phyloP scores from a whole-genome alignment of 2,888 invertebrate genomes.

The Diadromus collaris region DNA sequence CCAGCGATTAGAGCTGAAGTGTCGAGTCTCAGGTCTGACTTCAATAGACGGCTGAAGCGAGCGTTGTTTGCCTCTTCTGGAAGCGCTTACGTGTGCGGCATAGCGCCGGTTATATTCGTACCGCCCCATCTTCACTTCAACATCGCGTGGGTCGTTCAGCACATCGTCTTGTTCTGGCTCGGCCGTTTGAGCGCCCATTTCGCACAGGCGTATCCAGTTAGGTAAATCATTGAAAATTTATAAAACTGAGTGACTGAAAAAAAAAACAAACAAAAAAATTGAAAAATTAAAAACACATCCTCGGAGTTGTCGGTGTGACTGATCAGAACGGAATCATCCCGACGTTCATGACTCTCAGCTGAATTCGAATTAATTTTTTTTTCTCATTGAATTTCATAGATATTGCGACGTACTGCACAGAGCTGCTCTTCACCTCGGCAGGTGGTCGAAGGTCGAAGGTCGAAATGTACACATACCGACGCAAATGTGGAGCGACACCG shows the following conservation, averaged over 20 bases:
- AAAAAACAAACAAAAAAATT: too few species aligned
- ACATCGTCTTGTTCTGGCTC: constrained; percentile 91
- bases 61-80: constrained; percentile 83
- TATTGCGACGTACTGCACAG: constrained; percentile 96
- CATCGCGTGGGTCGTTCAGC: constrained; percentile 91
- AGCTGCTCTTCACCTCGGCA: constrained; percentile 93
- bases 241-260: too few species aligned
- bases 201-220: constrained; percentile 83
- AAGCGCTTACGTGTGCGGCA: constrained; percentile 76
- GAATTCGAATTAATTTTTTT: constrained; percentile 17
- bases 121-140: constrained; percentile 87
- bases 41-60: constrained; percentile 94
- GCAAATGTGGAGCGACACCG: constrained; percentile 82
- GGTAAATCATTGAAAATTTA: constrained; percentile 72
- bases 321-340: background rate
- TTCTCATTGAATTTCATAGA: constrained; percentile 68
- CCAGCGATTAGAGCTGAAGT: constrained; percentile 91
- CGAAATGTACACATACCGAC: constrained; percentile 82
- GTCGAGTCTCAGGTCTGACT: constrained; percentile 91
- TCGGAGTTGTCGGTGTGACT: background rate
- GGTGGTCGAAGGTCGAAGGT: constrained; percentile 85
- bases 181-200: constrained; percentile 86
- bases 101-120: constrained; percentile 78
- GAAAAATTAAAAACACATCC: background rate
- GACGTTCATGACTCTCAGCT: background rate